phyloP scores from a whole-genome alignment of 2,888 invertebrate genomes.

The Cerastis leucographa region DNA sequence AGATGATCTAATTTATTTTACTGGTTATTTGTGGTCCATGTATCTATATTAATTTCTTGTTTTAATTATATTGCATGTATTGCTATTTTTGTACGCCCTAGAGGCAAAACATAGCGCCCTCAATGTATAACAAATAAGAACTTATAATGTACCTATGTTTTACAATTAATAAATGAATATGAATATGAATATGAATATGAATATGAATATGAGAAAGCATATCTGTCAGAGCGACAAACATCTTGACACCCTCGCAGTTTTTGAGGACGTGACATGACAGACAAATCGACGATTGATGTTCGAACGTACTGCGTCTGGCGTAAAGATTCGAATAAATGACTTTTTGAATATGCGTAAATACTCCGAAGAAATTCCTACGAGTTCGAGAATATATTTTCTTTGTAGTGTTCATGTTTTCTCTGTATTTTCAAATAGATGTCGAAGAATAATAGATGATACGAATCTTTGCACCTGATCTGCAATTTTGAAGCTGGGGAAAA shows the following conservation, averaged over 20 bases:
- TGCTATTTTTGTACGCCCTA: too few species aligned
- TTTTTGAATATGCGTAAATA: conserved; percentile 44
- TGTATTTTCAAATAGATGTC: conserved; percentile 8
- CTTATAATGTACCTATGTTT: too few species aligned
- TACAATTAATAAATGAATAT: too few species aligned
- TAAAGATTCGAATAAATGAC: conserved; percentile 43
- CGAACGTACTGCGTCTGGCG: conserved; percentile 50
- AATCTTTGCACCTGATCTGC: conserved; percentile 22
- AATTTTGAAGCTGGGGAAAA: neutral
- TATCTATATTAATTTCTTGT: too few species aligned
- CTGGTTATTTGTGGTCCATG: too few species aligned
- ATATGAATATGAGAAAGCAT: too few species aligned
- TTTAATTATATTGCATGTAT: too few species aligned
- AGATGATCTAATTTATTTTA: too few species aligned
- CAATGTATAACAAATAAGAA: too few species aligned
- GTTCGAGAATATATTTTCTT: conserved; percentile 27
- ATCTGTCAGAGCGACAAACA: conserved; percentile 31
- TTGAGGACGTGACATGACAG: conserved; percentile 56
- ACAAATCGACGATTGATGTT: conserved; percentile 55
- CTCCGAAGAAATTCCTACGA: conserved; percentile 10
- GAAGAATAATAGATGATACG: conserved; percentile 29
- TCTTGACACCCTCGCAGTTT: conserved; percentile 45
- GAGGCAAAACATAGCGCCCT: too few species aligned
- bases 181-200: too few species aligned
- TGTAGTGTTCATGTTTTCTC: conserved; percentile 23